Percentiles rank a stretch among this genome's conserved stretches.
Evolutionary conservation across 2,113 vertebrate genomes (phyloP).

Genomic region (Microcebus ravelobensis): DNA sequence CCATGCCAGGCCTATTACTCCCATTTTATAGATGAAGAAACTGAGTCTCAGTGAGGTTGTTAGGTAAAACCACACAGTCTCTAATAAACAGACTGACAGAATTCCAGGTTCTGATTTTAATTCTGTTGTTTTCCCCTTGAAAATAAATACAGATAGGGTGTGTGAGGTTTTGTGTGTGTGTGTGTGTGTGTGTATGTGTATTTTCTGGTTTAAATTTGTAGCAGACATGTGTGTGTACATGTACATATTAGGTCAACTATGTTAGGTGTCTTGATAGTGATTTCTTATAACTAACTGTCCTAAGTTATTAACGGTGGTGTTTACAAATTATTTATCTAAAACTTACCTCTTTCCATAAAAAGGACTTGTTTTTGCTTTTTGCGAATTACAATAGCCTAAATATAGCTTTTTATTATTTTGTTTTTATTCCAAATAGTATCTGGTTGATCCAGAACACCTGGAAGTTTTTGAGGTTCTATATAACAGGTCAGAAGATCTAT

Average conservation of each 20-base stretch:
- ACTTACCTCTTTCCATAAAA: not conserved
- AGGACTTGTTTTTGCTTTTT: not conserved
- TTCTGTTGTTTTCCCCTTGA: not conserved
- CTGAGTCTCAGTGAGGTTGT: not conserved
- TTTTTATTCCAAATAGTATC: not conserved
- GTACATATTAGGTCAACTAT: not conserved
- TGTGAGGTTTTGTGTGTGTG: not conserved
- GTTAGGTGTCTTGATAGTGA: not conserved
- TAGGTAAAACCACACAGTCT: not conserved
- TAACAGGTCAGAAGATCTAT: not conserved
- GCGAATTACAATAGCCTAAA: not conserved
- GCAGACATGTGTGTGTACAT: not conserved
- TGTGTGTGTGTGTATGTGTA: not conserved
- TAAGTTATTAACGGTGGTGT: not conserved
- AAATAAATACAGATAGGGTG: not conserved
- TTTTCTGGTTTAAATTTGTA: not conserved
- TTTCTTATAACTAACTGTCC: not conserved
- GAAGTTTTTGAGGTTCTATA: not conserved
- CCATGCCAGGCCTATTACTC: not conserved
- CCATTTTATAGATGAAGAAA: slow-evolving; percentile 12
- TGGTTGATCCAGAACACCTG: not conserved
- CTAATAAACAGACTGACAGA: not conserved
- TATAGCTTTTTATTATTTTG: not conserved
- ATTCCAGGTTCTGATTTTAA: not conserved
- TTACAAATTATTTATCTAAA: not conserved